Conservation (phyloP, 2,113 vertebrate genomes). For the Aplodontia rufa region DNA sequence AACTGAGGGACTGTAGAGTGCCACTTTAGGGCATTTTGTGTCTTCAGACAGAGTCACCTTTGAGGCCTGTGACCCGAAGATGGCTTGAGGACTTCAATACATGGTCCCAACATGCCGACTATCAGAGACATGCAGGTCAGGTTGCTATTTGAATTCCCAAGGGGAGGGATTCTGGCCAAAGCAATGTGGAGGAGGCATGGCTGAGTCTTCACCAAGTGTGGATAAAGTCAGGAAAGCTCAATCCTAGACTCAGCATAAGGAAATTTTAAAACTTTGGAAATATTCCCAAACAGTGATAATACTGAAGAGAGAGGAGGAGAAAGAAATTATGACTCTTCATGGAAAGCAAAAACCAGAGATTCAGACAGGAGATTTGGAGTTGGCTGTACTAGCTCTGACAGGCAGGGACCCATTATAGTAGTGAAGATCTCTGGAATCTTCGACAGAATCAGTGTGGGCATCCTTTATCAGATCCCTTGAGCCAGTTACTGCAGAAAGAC, state of each 20-base stretch:
- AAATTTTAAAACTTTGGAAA: background rate
- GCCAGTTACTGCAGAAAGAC: background rate
- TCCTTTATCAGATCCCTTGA: background rate
- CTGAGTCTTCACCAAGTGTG: background rate
- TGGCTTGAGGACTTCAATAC: background rate
- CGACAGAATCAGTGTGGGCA: background rate
- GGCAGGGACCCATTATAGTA: too few relatives aligned
- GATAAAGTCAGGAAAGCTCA: background rate
- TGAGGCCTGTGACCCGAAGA: background rate
- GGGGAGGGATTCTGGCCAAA: background rate
- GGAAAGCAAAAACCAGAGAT: background rate
- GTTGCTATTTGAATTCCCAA: background rate
- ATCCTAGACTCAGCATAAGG: background rate
- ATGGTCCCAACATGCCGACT: background rate
- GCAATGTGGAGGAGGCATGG: background rate
- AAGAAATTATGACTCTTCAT: fast-evolving
- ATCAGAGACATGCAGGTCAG: background rate
- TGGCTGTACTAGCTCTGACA: fast-evolving
- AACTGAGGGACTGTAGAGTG: background rate
- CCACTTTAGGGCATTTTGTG: background rate
- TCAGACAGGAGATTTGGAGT: background rate
- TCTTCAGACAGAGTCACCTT: background rate
- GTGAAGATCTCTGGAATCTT: background rate
- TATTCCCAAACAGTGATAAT: background rate
- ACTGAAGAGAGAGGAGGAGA: background rate